Evolutionary conservation across 2,888 invertebrate species (phyloP).

Genomic region (Proisotoma minuta): DNA sequence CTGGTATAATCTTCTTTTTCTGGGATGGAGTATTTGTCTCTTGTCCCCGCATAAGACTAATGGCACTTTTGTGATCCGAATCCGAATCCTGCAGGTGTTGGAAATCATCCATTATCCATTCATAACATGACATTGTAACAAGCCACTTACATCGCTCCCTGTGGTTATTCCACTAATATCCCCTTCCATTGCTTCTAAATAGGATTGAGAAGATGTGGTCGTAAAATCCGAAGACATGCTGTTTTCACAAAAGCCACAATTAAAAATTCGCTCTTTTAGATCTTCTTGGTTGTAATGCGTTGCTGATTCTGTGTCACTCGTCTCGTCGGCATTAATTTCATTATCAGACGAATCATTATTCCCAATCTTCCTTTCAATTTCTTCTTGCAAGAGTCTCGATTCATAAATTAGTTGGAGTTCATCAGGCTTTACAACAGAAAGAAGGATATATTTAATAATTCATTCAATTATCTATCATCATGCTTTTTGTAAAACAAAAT

Average conservation of each 20-base stretch:
- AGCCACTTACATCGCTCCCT: no score
- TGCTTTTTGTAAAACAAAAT: neutral
- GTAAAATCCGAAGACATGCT: neutral
- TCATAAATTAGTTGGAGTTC: neutral
- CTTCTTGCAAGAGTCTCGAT: neutral
- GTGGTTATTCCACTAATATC: no score
- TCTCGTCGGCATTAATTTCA: neutral
- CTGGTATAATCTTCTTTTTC: slow-evolving; percentile 9
- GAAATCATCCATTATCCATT: neutral
- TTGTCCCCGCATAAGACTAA: neutral
- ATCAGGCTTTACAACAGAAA: no score
- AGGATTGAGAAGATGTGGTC: neutral
- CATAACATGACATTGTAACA: no score
- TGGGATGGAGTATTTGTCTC: neutral
- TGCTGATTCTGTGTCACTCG: neutral
- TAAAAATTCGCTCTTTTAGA: no score
- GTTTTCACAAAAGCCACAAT: neutral
- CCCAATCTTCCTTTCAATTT: neutral
- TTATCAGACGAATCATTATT: neutral
- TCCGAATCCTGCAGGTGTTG: neutral
- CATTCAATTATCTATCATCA: neutral
- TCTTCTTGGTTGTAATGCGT: neutral
- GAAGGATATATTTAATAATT: neutral
- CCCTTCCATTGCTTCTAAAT: neutral
- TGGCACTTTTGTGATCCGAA: neutral